Percentiles rank a stretch among this genome's conserved stretches.
These are phyloP conservation scores for Prunella fulvescens DNA, from an alignment of 2,113 vertebrate genomes.

Conservation along the genomic window DNA sequence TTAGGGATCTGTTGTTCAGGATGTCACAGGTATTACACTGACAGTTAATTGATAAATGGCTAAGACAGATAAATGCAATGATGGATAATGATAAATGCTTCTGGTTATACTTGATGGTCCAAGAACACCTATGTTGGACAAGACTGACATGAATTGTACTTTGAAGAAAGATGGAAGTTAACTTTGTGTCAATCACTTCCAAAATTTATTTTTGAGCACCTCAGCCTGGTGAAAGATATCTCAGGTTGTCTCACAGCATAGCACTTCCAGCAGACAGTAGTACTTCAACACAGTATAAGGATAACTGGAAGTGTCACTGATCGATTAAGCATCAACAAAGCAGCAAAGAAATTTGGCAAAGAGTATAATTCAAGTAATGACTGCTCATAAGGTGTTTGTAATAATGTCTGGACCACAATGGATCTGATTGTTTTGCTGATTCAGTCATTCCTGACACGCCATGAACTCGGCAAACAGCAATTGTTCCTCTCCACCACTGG, in stretches of 20 bases:
- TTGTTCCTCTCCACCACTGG: not conserved
- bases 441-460: not conserved
- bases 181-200: not conserved
- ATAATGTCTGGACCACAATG: not conserved
- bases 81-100: not conserved
- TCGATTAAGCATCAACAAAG: not conserved
- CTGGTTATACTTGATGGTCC: not conserved
- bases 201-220: not conserved
- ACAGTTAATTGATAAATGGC: not conserved
- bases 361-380: not conserved
- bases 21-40: not conserved
- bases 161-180: not conserved
- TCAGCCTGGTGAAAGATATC: not conserved
- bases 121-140: not conserved
- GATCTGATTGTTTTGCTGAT: not conserved
- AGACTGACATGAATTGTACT: not conserved
- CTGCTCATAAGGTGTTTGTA: not conserved
- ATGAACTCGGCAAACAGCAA: not conserved
- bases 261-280: not conserved
- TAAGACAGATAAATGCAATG: not conserved
- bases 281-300: not conserved
- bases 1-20: not conserved
- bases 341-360: not conserved
- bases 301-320: not conserved
- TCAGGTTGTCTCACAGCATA: not conserved